Evolutionary conservation across 1,140 invertebrate species (phyloP).

Genomic region (Drosophila burlai): DNA sequence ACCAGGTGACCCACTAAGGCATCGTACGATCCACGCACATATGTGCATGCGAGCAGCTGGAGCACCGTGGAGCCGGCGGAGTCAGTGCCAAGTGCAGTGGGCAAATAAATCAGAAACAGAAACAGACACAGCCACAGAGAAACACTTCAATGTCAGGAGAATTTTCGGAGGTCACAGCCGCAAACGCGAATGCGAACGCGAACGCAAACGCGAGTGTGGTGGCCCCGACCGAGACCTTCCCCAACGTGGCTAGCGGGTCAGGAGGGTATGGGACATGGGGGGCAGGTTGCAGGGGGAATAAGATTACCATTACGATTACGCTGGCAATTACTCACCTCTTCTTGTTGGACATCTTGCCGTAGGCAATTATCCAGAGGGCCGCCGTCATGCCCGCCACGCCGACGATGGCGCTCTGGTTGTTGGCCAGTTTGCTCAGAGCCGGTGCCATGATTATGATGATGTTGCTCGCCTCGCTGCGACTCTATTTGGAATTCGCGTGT

Average conservation of each 20-base stretch:
- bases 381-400: conserved; percentile 86
- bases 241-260: conserved; percentile 28
- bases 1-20: conserved; percentile 32
- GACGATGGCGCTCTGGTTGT: conserved; percentile 86
- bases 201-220: conserved; percentile 4
- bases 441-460: conserved; percentile 86
- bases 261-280: background rate
- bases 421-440: conserved; percentile 88
- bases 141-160: conserved; percentile 59
- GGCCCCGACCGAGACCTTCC: conserved; percentile 57
- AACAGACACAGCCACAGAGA: background rate
- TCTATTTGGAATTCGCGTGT: conserved; percentile 23
- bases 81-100: conserved; percentile 14
- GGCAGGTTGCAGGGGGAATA: no score
- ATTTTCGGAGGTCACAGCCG: conserved; percentile 21
- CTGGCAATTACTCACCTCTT: conserved; percentile 70
- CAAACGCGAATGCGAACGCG: conserved; percentile 6
- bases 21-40: conserved; percentile 23
- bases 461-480: conserved; percentile 15
- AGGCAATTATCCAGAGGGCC: conserved; percentile 86
- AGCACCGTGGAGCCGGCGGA: background rate
- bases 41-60: background rate
- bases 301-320: background rate
- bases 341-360: conserved; percentile 85
- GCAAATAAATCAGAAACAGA: conserved; percentile 35